Conservation (phyloP, 2,113 vertebrate species). For the Tychaedon coryphoeus region DNA sequence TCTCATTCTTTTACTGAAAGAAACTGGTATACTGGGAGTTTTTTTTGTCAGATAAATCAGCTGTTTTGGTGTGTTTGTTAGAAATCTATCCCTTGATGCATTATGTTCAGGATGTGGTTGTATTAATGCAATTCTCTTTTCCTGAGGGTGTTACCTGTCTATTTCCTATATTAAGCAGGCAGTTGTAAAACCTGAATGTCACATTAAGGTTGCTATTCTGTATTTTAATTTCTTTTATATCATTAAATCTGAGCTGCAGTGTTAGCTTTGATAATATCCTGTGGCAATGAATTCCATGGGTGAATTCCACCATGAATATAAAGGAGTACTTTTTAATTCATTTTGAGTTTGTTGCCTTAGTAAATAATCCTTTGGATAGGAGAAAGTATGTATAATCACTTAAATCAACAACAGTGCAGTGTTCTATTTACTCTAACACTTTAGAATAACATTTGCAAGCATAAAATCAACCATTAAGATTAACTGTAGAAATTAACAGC, state of each 20-base stretch:
- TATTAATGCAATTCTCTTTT: slow-evolving; percentile 19
- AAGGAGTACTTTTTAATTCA: neutral
- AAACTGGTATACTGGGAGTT: neutral
- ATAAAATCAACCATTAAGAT: slow-evolving; percentile 24
- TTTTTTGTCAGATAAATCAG: neutral
- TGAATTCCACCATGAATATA: neutral
- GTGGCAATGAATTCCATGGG: neutral
- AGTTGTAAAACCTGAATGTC: slow-evolving; percentile 18
- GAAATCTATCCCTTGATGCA: neutral
- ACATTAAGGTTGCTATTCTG: neutral
- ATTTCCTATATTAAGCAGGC: neutral
- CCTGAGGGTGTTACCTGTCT: slow-evolving; percentile 6
- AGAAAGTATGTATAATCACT: slow-evolving; percentile 54
- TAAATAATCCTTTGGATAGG: slow-evolving; percentile 51
- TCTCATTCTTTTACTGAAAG: neutral
- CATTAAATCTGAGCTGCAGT: neutral
- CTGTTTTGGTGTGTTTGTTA: neutral
- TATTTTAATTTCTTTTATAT: neutral
- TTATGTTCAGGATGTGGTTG: slow-evolving; percentile 6
- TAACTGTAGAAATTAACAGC: slow-evolving; percentile 41
- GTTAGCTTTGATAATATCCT: slow-evolving; percentile 1
- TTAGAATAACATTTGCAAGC: slow-evolving; percentile 50
- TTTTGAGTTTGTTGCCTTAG: slow-evolving; percentile 49
- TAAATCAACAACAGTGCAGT: slow-evolving; percentile 50
- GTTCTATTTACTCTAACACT: slow-evolving; percentile 49